phyloP scores from a whole-genome alignment of 1,140 invertebrate species.

The Andricus grossulariae region DNA sequence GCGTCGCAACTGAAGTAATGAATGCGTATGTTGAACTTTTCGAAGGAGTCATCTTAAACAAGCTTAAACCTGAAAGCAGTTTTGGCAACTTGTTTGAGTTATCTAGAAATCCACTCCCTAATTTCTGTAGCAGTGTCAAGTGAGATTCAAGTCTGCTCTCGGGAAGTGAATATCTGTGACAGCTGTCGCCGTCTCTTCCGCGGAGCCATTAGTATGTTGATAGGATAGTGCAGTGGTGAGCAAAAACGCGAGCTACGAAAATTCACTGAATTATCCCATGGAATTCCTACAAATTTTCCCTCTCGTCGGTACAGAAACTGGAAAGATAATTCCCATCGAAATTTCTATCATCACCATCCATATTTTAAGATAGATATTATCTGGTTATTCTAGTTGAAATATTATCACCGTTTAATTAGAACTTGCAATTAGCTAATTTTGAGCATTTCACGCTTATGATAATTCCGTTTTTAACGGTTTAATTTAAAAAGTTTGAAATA shows the following conservation, averaged over 20 bases:
- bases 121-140: constrained; percentile 13
- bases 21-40: constrained; percentile 32
- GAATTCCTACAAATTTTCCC: constrained; percentile 24
- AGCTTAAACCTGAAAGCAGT: constrained; percentile 28
- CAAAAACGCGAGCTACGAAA: constrained; percentile 25
- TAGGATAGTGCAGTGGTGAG: constrained; percentile 28
- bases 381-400: too few species aligned
- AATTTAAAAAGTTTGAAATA: too few species aligned
- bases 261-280: constrained; percentile 15
- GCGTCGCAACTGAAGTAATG: constrained; percentile 13
- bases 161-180: constrained; percentile 30
- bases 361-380: background rate
- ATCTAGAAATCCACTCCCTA: constrained; percentile 27
- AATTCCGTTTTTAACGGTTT: too few species aligned
- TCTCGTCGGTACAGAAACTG: constrained; percentile 1
- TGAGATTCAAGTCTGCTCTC: constrained; percentile 26
- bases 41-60: constrained; percentile 29
- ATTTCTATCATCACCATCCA: background rate
- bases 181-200: constrained; percentile 24
- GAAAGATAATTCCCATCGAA: constrained; percentile 2
- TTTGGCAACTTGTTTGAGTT: constrained; percentile 31
- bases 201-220: constrained; percentile 30
- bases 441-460: too few species aligned
- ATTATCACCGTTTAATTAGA: too few species aligned
- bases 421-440: too few species aligned